Evolutionary conservation across 2,113 vertebrate genomes (phyloP).

Genomic region (Spea bombifrons): DNA sequence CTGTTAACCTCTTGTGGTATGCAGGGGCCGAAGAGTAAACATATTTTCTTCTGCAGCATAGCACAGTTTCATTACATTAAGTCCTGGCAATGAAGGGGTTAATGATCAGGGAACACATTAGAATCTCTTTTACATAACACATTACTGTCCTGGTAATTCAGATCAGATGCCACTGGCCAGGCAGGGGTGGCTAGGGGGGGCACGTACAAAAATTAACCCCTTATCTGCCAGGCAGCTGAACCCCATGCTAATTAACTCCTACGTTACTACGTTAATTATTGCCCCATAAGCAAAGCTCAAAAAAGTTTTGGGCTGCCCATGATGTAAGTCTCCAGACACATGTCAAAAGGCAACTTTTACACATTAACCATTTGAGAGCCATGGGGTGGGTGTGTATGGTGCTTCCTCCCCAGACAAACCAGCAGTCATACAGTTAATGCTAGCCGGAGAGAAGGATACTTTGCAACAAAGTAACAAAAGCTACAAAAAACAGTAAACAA

Average conservation of each 20-base stretch:
- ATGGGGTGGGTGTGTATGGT: too few relatives aligned
- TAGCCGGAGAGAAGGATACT: too few relatives aligned
- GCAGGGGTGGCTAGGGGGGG: not conserved
- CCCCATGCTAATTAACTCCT: too few relatives aligned
- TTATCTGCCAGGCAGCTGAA: not conserved
- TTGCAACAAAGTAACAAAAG: not conserved
- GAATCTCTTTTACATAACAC: not conserved
- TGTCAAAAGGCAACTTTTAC: too few relatives aligned
- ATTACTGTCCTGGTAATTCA: constrained; percentile 13
- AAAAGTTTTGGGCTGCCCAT: too few relatives aligned
- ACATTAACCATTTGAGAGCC: too few relatives aligned
- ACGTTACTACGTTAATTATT: too few relatives aligned
- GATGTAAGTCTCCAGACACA: too few relatives aligned
- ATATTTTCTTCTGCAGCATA: not conserved
- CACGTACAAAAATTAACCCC: constrained; percentile 14
- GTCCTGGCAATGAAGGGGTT: constrained; percentile 1
- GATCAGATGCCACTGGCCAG: constrained; percentile 18
- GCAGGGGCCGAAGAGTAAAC: not conserved
- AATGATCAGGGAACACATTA: not conserved
- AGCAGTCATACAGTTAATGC: too few relatives aligned
- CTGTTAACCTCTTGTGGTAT: not conserved
- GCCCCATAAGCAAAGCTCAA: too few relatives aligned
- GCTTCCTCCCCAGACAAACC: too few relatives aligned
- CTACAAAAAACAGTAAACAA: not conserved
- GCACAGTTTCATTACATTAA: too few relatives aligned